Percentiles rank a stretch among this genome's conserved stretches.
Conservation (phyloP, 1,140 invertebrate species). For the Danaus plexippus region DNA sequence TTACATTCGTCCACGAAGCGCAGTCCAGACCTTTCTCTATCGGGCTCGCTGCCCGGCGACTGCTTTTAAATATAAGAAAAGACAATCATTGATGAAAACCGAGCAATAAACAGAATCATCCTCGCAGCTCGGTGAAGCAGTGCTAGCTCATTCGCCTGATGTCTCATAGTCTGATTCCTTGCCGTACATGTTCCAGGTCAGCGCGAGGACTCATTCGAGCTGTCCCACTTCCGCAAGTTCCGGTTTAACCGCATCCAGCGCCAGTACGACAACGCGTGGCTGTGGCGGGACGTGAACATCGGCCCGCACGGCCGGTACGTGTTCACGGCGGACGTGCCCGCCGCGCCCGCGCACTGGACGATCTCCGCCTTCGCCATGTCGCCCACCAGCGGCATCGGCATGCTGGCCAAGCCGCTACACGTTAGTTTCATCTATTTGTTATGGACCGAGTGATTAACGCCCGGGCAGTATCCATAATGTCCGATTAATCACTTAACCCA, state of each 20-base stretch:
- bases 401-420: constrained; percentile 83
- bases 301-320: constrained; percentile 90
- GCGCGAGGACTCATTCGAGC: constrained; percentile 75
- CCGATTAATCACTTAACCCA: no score
- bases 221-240: constrained; percentile 83
- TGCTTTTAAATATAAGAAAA: no score
- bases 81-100: no score
- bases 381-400: constrained; percentile 86
- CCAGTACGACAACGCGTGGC: constrained; percentile 94
- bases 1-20: no score
- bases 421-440: constrained; percentile 67
- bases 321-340: constrained; percentile 89
- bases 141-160: no score
- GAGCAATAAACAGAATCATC: no score
- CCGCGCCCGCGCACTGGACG: constrained; percentile 85
- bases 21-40: no score
- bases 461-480: no score
- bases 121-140: no score
- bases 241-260: constrained; percentile 89
- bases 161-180: no score
- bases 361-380: constrained; percentile 93
- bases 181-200: constrained; percentile 44
- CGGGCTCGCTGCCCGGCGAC: no score
- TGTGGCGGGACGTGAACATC: constrained; percentile 95
- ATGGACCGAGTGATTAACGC: no score